A percentile compares a stretch with the other conserved stretches of the same genome.
Conservation (phyloP, 2,888 invertebrate genomes). For the Scelioninae gen. 2 region DNA sequence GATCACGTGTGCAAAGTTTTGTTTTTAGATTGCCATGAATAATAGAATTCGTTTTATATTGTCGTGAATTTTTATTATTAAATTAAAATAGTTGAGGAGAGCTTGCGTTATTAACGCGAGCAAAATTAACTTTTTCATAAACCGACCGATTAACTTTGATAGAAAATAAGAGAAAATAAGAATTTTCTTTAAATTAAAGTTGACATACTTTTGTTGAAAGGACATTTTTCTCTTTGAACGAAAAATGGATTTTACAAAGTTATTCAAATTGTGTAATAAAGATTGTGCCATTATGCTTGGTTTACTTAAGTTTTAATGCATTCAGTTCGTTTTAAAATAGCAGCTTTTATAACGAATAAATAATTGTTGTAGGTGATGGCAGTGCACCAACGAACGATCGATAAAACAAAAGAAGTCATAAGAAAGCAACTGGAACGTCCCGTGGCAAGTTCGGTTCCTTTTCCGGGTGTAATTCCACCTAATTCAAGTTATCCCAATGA, state of each 20-base stretch:
- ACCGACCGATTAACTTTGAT: conserved; percentile 10
- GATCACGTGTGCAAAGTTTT: no score
- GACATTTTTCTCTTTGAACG: no score
- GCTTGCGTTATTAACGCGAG: conserved; percentile 3
- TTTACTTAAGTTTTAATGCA: no score
- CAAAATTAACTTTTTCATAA: conserved; percentile 27
- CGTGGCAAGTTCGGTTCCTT: conserved; percentile 59
- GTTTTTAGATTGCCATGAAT: no score
- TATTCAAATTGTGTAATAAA: neutral
- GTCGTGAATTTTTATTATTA: no score
- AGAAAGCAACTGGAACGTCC: conserved; percentile 69
- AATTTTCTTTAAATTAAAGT: conserved; percentile 4
- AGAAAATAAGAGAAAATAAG: neutral
- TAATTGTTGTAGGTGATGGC: conserved; percentile 64
- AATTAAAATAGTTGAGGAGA: conserved; percentile 4
- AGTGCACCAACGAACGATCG: conserved; percentile 68
- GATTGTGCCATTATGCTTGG: no score
- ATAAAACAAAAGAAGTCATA: conserved; percentile 70
- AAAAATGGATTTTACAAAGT: no score
- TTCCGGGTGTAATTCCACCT: conserved; percentile 60
- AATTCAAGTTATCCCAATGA: conserved; percentile 63
- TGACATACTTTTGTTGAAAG: neutral
- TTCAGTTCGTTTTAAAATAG: no score
- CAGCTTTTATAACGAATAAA: conserved; percentile 25
- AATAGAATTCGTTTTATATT: no score